Conservation (phyloP, 1,140 invertebrate genomes). For the Episyrphus balteatus region DNA sequence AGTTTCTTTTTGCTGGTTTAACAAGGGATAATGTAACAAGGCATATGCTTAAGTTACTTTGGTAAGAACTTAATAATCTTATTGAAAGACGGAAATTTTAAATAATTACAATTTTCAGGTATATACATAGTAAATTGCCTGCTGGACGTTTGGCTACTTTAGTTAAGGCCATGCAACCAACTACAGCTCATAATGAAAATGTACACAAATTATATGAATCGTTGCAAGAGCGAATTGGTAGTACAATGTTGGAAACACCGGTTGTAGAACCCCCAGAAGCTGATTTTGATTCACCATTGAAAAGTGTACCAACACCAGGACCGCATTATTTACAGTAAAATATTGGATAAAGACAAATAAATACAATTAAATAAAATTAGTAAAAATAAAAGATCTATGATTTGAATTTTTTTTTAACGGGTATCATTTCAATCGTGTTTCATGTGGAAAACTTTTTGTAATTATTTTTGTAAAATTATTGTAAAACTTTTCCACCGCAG, state of each 20-base stretch:
- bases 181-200: conserved; percentile 71
- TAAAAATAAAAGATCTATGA: too few relatives aligned
- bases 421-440: too few relatives aligned
- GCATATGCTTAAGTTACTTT: conserved; percentile 84
- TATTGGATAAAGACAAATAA: too few relatives aligned
- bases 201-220: conserved; percentile 69
- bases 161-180: conserved; percentile 80
- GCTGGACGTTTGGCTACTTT: conserved; percentile 64
- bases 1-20: conserved; percentile 86
- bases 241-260: conserved; percentile 49
- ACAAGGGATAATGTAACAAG: conserved; percentile 84
- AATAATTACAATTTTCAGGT: conserved; percentile 27
- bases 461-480: too few relatives aligned
- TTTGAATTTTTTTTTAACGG: too few relatives aligned
- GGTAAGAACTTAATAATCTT: conserved; percentile 75
- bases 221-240: conserved; percentile 66
- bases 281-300: conserved; percentile 72
- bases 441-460: too few relatives aligned
- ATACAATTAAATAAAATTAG: too few relatives aligned
- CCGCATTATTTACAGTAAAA: conserved; percentile 44
- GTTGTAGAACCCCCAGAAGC: conserved; percentile 47
- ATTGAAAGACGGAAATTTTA: too few relatives aligned
- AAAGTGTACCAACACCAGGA: conserved; percentile 74
- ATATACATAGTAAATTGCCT: conserved; percentile 80
- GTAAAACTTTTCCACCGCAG: too few relatives aligned